Evolutionary conservation across 53 echinoderm and acorn worm species (phyloP).

Genomic region (Crossaster papposus): DNA sequence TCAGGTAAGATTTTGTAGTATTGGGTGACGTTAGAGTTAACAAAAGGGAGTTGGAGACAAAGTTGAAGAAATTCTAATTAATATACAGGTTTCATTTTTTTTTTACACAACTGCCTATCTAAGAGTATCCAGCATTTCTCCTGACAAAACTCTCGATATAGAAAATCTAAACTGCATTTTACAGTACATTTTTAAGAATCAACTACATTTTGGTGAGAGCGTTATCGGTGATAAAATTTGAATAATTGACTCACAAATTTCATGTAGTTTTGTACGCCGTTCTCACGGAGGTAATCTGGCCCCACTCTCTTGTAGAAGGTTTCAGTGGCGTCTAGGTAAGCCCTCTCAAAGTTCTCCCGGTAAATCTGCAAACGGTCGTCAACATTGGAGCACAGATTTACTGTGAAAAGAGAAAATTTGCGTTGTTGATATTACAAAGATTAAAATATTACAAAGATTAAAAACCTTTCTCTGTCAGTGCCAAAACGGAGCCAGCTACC

Average conservation of each 20-base stretch:
- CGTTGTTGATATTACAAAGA: background rate
- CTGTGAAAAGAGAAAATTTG: constrained; percentile 52
- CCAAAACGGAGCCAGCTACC: too few species aligned
- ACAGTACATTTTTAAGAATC: too few species aligned
- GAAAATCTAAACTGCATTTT: too few species aligned
- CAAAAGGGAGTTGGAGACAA: too few species aligned
- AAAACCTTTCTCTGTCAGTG: too few species aligned
- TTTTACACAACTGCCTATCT: too few species aligned
- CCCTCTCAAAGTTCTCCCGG: constrained; percentile 90
- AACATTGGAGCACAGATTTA: constrained; percentile 85
- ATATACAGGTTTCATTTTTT: too few species aligned
- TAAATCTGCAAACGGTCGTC: constrained; percentile 97
- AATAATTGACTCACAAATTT: constrained; percentile 82
- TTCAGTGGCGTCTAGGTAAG: constrained; percentile 95
- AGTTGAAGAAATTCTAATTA: too few species aligned
- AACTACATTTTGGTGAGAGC: background rate
- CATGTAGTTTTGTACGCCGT: constrained; percentile 99
- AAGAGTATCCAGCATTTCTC: too few species aligned
- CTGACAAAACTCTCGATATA: too few species aligned
- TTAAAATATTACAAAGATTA: background rate
- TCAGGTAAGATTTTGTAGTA: too few species aligned
- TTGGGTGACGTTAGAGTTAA: too few species aligned
- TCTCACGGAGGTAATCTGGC: constrained; percentile 87
- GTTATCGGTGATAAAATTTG: background rate
- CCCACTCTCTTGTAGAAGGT: constrained; percentile 92